Percentiles rank a stretch among this genome's conserved stretches.
phyloP scores from a whole-genome alignment of 2,113 vertebrate genomes.

The Lutjanus erythropterus region DNA sequence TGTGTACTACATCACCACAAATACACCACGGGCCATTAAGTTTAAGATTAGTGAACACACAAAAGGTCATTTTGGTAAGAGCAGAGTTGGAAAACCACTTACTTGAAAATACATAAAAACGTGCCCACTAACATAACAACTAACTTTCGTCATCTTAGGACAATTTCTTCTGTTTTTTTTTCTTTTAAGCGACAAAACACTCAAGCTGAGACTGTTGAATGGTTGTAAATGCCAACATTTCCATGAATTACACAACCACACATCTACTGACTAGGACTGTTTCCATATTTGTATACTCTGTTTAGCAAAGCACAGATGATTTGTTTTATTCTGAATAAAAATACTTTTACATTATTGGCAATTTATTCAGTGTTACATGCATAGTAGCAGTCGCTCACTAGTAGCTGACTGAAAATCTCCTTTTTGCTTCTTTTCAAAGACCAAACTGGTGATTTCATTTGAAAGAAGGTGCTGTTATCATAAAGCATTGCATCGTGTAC shows the following conservation, averaged over 20 bases:
- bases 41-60: conserved; percentile 3
- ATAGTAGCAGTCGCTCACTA: not conserved
- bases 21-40: conserved; percentile 5
- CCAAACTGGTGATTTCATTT: not conserved
- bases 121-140: not conserved
- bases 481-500: not conserved
- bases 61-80: not conserved
- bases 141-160: not conserved
- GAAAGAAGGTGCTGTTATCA: not conserved
- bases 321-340: not conserved
- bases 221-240: conserved; percentile 2
- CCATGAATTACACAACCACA: not conserved
- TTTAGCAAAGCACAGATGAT: not conserved
- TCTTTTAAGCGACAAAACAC: no score
- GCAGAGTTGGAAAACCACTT: not conserved
- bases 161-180: not conserved
- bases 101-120: not conserved
- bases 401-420: not conserved
- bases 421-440: not conserved
- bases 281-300: not conserved
- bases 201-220: not conserved
- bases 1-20: not conserved
- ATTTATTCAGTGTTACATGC: not conserved
- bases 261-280: not conserved
- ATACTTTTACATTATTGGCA: not conserved